phyloP scores from a whole-genome alignment of 2,113 vertebrate species.

The Numenius arquata region DNA sequence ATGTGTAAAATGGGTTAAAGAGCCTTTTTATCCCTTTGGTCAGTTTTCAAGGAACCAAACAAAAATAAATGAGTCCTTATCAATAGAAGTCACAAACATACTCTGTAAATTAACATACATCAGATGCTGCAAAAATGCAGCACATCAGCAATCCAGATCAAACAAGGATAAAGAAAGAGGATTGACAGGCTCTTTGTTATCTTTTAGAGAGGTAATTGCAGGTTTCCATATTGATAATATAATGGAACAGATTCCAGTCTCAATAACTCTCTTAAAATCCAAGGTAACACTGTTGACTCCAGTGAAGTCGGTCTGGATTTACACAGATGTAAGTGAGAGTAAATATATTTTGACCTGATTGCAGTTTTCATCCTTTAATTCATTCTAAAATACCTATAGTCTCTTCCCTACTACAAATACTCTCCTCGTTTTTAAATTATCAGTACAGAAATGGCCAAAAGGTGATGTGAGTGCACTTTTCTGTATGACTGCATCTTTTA shows the following conservation, averaged over 20 bases:
- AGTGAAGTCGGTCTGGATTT: background rate
- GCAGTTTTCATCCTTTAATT: background rate
- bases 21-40: accelerated
- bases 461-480: background rate
- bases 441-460: background rate
- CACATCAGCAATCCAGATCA: background rate
- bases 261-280: constrained; percentile 2
- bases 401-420: background rate
- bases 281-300: background rate
- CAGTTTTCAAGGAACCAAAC: background rate
- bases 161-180: constrained; percentile 27
- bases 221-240: constrained; percentile 16
- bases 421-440: background rate
- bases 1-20: background rate
- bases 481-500: background rate
- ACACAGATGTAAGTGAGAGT: background rate
- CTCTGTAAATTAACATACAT: constrained; percentile 3
- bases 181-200: constrained; percentile 14
- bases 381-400: background rate
- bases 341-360: background rate
- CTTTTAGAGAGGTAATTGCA: constrained; percentile 9
- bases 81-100: background rate
- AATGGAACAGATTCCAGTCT: background rate
- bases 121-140: background rate
- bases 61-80: background rate